Conservation (phyloP, 2,888 invertebrate genomes). For the Synergus itoensis region DNA sequence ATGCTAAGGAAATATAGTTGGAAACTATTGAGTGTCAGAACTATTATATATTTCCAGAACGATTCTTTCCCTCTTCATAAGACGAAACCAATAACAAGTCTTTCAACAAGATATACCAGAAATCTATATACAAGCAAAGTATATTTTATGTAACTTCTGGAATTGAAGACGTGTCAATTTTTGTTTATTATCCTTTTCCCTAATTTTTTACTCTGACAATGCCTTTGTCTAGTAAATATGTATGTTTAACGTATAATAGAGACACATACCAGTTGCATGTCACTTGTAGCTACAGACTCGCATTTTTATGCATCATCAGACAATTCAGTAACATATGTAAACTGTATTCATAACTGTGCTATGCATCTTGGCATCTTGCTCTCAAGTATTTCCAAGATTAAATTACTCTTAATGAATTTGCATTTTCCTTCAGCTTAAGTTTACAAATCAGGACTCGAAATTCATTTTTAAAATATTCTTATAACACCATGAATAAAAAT, state of each 20-base stretch:
- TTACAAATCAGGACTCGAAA: neutral
- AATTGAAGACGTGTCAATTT: neutral
- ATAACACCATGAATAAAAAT: neutral
- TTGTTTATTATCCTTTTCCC: neutral
- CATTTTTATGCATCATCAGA: constrained; percentile 15
- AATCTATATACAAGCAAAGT: neutral
- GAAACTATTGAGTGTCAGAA: neutral
- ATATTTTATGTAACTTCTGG: neutral
- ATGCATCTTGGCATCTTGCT: neutral
- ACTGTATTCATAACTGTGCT: neutral
- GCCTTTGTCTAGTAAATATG: constrained; percentile 26
- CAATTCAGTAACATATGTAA: constrained; percentile 13
- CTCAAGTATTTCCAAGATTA: neutral
- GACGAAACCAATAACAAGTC: neutral
- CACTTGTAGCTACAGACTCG: constrained; percentile 20
- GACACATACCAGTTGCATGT: neutral
- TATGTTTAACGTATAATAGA: constrained; percentile 5
- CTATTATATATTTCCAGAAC: neutral
- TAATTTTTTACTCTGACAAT: neutral
- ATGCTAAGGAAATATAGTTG: neutral
- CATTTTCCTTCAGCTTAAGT: neutral
- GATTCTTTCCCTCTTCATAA: neutral
- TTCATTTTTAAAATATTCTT: neutral
- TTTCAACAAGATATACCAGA: neutral
- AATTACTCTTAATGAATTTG: neutral